Base-by-base conservation (phyloP, 2,888 invertebrate species). In the Acleris holmiana region DNA sequence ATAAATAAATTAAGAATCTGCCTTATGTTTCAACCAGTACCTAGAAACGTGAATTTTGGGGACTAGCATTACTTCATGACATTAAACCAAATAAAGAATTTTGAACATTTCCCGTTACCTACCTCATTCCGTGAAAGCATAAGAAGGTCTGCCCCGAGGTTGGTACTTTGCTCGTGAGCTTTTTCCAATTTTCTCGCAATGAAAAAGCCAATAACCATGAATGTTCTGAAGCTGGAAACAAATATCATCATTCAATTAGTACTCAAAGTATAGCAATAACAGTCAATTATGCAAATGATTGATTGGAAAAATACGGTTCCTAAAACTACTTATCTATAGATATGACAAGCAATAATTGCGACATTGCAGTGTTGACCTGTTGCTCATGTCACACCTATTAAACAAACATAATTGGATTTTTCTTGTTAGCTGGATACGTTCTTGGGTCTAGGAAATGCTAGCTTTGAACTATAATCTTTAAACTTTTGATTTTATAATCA, bases 41-140 rank as follows among this genome's bases (percentile, higher is more conserved):
- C 8, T 29, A 8, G 7, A 8, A 29, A 0, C 8, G 8, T 29
- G 2, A 29, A 29, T 8, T 8, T 8, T 29, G 8, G 29, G 29
- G 8, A 8, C 29, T 29, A 0, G 8, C 29, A 29, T 29, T 29
- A 35, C 8, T 13, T 35, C 35, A 2, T 29, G 29, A 23, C 2
- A 25, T n/a, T n/a, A 25, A 25, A 25, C 7, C 25, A 7, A 23
- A 23, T 5, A 7, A 25, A 8, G 2, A 25, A 8, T 8, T 8
- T 25, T 25, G 0, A 25, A 25, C 10, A 35, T 5, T 25, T 25
- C 8, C 35, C 35, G 6, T 17, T 47, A 19, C n/a, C 44, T 54
- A 68, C 68, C 60, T 68, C 54, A 68, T 58, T 18, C 67, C 67
- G 23, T 68, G 63, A 41, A 68, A 68, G 29, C 67, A 64, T 40